Conservation (phyloP, 1,140 invertebrate genomes). For the Drosophila quadrilineata region DNA sequence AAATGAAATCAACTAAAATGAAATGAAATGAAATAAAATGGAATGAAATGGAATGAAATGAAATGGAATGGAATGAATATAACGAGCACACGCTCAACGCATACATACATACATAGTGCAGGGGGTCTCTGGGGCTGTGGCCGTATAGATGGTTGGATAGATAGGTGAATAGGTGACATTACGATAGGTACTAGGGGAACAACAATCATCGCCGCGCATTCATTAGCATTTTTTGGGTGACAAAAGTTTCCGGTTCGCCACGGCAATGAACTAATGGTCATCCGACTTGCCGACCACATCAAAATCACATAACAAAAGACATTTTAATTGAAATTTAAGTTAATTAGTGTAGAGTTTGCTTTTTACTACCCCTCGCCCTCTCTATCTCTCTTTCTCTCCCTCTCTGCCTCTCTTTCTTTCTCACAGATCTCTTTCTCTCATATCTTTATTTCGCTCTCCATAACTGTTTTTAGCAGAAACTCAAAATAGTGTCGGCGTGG, state of each 20-base stretch:
- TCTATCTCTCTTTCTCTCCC: neutral
- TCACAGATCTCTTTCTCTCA: neutral
- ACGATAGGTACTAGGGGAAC: neutral
- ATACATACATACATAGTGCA: too few relatives aligned
- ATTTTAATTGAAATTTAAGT: conserved; percentile 79
- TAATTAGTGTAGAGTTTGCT: conserved; percentile 64
- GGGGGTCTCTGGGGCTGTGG: too few relatives aligned
- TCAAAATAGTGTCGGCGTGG: conserved; percentile 9
- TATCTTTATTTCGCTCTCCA: too few relatives aligned
- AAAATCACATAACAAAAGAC: conserved; percentile 77
- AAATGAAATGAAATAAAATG: conserved; percentile 29
- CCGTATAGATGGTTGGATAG: neutral
- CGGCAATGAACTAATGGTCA: conserved; percentile 65
- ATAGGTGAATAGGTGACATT: conserved; percentile 17
- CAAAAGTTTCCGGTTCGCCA: conserved; percentile 77
- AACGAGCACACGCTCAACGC: conserved; percentile 20
- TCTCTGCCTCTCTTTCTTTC: neutral
- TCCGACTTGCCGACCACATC: conserved; percentile 36
- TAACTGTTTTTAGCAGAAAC: too few relatives aligned
- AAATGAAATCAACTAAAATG: conserved; percentile 21
- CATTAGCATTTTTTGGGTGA: conserved; percentile 72
- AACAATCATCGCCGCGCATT: conserved; percentile 37
- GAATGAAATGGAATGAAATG: too few relatives aligned
- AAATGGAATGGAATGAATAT: conserved; percentile 31
- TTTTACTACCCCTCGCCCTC: neutral